Evolutionary conservation across 2,113 vertebrate species (phyloP).

Genomic region (Dipodomys ordii): DNA sequence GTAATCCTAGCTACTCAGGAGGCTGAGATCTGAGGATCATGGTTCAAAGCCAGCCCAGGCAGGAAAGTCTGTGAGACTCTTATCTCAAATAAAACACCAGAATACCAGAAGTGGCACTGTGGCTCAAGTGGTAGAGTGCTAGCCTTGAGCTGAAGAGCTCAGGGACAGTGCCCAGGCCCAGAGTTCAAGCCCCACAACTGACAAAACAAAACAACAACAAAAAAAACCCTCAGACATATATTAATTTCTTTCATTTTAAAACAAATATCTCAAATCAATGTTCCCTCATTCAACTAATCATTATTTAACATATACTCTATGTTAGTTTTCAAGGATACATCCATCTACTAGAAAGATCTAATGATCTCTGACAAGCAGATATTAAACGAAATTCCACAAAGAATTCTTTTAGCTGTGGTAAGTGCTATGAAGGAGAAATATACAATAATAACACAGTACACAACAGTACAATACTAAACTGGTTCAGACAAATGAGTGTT

Average conservation of each 20-base stretch:
- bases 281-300: slow-evolving; percentile 18
- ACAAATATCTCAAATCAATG: background rate
- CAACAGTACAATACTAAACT: background rate
- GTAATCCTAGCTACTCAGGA: no score
- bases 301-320: slow-evolving; percentile 47
- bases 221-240: background rate
- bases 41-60: no score
- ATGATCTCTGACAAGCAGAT: background rate
- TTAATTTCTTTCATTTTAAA: background rate
- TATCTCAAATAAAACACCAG: no score
- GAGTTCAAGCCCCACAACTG: no score
- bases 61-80: no score
- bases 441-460: background rate
- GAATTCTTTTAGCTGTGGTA: slow-evolving; percentile 27
- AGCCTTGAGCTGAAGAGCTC: no score
- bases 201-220: no score
- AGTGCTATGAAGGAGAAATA: slow-evolving; percentile 23
- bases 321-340: slow-evolving; percentile 1
- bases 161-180: background rate
- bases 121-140: no score
- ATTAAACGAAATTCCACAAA: slow-evolving; percentile 1
- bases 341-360: slow-evolving; percentile 19
- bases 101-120: no score
- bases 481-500: background rate
- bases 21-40: no score